Conservation (phyloP, 2,888 invertebrate species). For the Mycogona germanica region DNA sequence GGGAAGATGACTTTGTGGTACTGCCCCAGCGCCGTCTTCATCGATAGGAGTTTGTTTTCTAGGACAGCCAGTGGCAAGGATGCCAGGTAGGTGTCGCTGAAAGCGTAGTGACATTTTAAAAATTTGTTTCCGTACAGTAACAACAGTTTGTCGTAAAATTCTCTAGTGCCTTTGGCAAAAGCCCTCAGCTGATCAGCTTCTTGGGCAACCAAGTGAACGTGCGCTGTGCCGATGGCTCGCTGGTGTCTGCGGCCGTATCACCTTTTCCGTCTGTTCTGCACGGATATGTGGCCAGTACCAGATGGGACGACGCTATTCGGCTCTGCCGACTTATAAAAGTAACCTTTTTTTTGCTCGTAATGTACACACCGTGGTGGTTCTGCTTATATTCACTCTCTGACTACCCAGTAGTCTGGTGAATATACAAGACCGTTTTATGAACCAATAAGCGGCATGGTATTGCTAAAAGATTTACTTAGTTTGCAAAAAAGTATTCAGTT, state of each 20-base stretch:
- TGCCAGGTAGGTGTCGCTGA: conserved; percentile 32
- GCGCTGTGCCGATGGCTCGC: conserved; percentile 76
- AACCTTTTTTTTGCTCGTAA: conserved; percentile 23
- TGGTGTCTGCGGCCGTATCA: conserved; percentile 58
- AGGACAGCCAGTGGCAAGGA: conserved; percentile 41
- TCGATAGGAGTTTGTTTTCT: conserved; percentile 55
- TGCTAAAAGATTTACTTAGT: too few species aligned
- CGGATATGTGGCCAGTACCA: conserved; percentile 54
- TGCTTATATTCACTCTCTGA: too few species aligned
- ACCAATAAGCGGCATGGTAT: too few species aligned
- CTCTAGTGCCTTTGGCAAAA: conserved; percentile 70
- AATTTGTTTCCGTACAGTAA: not conserved
- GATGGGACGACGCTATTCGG: conserved; percentile 74
- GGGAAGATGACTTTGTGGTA: conserved; percentile 68
- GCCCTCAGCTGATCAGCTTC: conserved; percentile 66
- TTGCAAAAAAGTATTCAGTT: too few species aligned
- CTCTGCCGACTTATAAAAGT: conserved; percentile 57
- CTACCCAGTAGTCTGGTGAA: too few species aligned
- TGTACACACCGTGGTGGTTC: too few species aligned
- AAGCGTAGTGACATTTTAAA: conserved; percentile 3
- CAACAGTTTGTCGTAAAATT: conserved; percentile 4
- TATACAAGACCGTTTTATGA: too few species aligned
- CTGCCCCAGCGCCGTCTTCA: conserved; percentile 57
- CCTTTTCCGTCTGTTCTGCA: conserved; percentile 46
- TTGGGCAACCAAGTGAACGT: conserved; percentile 73